Percentiles rank a stretch among this genome's conserved stretches.
Evolutionary conservation across 2,888 invertebrate genomes (phyloP).

Genomic region (Apomyelois bistriatella): DNA sequence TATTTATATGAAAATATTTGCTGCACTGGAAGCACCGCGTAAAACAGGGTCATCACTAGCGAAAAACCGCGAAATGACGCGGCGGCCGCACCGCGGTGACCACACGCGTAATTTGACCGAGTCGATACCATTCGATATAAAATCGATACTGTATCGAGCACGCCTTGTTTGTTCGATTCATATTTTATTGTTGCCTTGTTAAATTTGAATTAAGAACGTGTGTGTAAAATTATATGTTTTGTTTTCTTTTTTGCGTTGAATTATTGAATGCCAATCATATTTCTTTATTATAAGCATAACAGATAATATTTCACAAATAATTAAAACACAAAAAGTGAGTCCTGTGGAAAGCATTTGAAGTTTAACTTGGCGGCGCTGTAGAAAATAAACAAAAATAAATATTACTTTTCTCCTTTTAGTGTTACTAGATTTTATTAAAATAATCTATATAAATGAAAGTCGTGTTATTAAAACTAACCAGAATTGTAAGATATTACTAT

Average conservation of each 20-base stretch:
- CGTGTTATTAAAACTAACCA: too few relatives aligned
- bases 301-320: too few relatives aligned
- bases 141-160: constrained; percentile 15
- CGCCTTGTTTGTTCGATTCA: not conserved
- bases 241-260: not conserved
- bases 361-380: too few relatives aligned
- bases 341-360: too few relatives aligned
- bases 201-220: not conserved
- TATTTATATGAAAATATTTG: not conserved
- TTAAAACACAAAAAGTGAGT: too few relatives aligned
- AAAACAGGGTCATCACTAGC: constrained; percentile 1
- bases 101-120: constrained; percentile 17
- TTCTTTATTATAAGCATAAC: too few relatives aligned
- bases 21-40: not conserved
- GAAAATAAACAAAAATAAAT: too few relatives aligned
- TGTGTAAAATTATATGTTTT: not conserved
- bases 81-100: constrained; percentile 12
- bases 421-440: too few relatives aligned
- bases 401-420: too few relatives aligned
- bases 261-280: not conserved
- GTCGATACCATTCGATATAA: constrained; percentile 15
- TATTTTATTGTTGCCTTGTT: not conserved
- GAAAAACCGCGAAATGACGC: constrained; percentile 5
- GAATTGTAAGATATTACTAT: too few relatives aligned
- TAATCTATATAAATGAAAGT: too few relatives aligned